Base-by-base conservation (phyloP, 2,888 invertebrate genomes). In the Eretmocerus hayati region DNA sequence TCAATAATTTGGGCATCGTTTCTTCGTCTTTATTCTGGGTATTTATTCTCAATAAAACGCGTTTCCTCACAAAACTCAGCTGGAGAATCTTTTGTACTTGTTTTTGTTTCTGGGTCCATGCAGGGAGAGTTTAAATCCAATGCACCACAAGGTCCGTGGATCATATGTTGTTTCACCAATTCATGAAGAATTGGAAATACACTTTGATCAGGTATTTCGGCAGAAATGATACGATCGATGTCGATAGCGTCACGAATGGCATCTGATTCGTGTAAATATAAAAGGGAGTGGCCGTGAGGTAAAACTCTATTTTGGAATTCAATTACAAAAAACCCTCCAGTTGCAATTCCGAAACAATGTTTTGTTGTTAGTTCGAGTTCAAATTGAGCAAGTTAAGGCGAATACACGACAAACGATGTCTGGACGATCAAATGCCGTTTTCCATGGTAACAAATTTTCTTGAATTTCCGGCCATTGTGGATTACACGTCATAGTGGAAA, bases 1-100 rank as follows among this genome's bases (percentile, higher is more conserved):
- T 18, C n/a, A 2, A 48, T 43, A 33, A 5, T 33, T 38, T n/a
- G 16, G 5, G 11, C 16, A 43, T 43, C 33, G 15, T 48, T 43
- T 32, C 39, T 37, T 26, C 43, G 15, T 35, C 32, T 38, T 39
- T 49, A 44, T 35, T 21, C 5, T 15, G 49, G 44, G 41, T 49
- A 49, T 18, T 44, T 41, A 18, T 16, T 30, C 15, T 8, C 8
- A 33, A n/a, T n/a, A 4, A 21, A 37, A 36, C 35, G 22, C 13
- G n/a, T n/a, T n/a, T n/a, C n/a, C n/a, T n/a, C n/a, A n/a, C n/a
- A n/a, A n/a, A n/a, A n/a, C n/a, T n/a, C 11, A 23, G 35, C 37
- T 16, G 44, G 23, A 22, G 23, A 44, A 1, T 37, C 3, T 44
- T 44, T 44, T 15, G 44, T 36, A 18, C 44, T 36, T 15, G 15